Evolutionary conservation across 2,797 vertebrate genomes (phyloP).

Genomic region (Chloroceryle inda): DNA sequence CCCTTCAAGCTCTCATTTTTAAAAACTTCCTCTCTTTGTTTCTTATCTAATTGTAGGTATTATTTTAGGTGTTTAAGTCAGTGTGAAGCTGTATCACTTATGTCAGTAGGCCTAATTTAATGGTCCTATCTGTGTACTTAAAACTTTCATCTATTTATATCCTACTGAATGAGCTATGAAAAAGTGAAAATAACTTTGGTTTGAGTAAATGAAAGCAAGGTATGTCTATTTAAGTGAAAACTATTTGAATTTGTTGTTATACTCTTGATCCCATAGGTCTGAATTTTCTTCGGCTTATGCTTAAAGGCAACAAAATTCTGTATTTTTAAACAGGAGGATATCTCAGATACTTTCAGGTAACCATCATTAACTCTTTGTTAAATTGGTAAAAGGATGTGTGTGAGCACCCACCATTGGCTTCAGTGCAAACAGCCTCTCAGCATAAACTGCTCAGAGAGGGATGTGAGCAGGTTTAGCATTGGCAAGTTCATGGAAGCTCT

Average conservation of each 20-base stretch:
- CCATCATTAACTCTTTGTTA: not conserved
- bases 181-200: not conserved
- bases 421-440: not conserved
- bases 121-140: not conserved
- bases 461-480: not conserved
- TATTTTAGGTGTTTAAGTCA: not conserved
- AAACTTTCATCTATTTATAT: not conserved
- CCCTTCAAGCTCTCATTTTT: conserved; percentile 60
- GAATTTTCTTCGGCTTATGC: not conserved
- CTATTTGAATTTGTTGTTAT: not conserved
- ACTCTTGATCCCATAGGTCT: not conserved
- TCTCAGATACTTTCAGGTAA: not conserved
- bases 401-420: not conserved
- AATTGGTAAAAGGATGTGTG: not conserved
- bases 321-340: not conserved
- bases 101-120: not conserved
- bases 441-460: not conserved
- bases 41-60: conserved; percentile 9
- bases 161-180: not conserved
- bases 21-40: conserved; percentile 44
- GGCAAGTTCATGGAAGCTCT: not conserved
- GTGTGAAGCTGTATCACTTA: not conserved
- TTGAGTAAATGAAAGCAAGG: not conserved
- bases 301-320: not conserved
- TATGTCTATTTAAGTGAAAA: not conserved